Evolutionary conservation across 2,113 vertebrate species (phyloP).

Genomic region (Ifrita kowaldi): DNA sequence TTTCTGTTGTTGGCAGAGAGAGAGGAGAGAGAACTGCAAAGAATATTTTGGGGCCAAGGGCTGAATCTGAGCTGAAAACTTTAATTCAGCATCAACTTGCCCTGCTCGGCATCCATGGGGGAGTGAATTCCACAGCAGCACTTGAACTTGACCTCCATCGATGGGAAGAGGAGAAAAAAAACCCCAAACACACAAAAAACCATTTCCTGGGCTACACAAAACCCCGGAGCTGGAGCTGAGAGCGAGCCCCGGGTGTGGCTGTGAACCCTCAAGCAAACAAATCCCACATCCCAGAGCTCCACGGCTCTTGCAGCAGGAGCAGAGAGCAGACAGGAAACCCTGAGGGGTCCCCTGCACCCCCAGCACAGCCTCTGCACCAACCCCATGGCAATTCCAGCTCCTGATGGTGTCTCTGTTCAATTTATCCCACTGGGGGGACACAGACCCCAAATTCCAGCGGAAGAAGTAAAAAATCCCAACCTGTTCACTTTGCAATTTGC

Average conservation of each 20-base stretch:
- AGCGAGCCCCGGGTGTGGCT: not conserved
- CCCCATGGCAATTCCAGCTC: rapidly evolving
- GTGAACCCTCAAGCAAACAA: not conserved
- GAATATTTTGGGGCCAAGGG: not conserved
- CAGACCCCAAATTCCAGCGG: not conserved
- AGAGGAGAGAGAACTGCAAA: not conserved
- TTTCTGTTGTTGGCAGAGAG: not conserved
- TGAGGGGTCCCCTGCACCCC: not conserved
- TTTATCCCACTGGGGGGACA: rapidly evolving
- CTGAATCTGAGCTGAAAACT: not conserved
- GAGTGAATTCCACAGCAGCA: not conserved
- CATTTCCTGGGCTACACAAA: not conserved
- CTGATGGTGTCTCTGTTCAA: rapidly evolving
- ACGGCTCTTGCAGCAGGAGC: not conserved
- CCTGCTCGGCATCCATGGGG: not conserved
- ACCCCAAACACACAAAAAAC: not conserved
- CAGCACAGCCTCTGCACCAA: not conserved
- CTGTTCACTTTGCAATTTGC: not conserved
- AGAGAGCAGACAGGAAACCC: rapidly evolving
- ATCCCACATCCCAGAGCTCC: not conserved
- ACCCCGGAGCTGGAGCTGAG: not conserved
- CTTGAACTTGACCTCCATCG: not conserved
- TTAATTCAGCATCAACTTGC: not conserved
- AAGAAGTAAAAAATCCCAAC: not conserved
- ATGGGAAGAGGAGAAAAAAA: not conserved